phyloP scores from a whole-genome alignment of 2,797 vertebrate genomes.

The Sebastes minor region DNA sequence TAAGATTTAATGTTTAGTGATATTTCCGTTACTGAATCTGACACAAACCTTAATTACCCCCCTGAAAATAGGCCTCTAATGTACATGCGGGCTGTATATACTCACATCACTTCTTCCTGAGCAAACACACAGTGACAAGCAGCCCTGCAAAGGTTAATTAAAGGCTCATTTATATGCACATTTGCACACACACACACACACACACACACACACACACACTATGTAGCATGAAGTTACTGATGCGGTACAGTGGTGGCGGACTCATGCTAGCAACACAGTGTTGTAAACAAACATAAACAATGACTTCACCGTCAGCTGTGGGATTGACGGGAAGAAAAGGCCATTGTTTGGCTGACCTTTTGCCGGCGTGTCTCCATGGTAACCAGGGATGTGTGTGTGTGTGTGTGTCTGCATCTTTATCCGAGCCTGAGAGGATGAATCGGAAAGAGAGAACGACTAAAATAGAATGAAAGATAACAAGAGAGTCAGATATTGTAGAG shows the following conservation, averaged over 20 bases:
- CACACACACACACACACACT: background rate
- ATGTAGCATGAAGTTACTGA: background rate
- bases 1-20: background rate
- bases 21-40: background rate
- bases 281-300: slow-evolving; percentile 54
- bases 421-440: background rate
- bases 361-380: slow-evolving; percentile 46
- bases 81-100: background rate
- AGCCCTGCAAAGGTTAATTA: background rate
- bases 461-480: slow-evolving; percentile 13
- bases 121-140: background rate
- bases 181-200: background rate
- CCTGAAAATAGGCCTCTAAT: background rate
- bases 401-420: slow-evolving; percentile 36
- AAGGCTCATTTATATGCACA: background rate
- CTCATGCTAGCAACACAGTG: slow-evolving; percentile 33
- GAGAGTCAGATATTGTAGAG: background rate
- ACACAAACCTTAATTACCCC: background rate
- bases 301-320: slow-evolving; percentile 59
- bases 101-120: background rate
- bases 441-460: background rate
- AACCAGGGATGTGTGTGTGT: slow-evolving; percentile 37
- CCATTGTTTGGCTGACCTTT: slow-evolving; percentile 71
- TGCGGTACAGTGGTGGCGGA: background rate
- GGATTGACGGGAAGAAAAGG: slow-evolving; percentile 48